Evolutionary conservation across 2,113 vertebrate species (phyloP).

Genomic region (Mus pahari): DNA sequence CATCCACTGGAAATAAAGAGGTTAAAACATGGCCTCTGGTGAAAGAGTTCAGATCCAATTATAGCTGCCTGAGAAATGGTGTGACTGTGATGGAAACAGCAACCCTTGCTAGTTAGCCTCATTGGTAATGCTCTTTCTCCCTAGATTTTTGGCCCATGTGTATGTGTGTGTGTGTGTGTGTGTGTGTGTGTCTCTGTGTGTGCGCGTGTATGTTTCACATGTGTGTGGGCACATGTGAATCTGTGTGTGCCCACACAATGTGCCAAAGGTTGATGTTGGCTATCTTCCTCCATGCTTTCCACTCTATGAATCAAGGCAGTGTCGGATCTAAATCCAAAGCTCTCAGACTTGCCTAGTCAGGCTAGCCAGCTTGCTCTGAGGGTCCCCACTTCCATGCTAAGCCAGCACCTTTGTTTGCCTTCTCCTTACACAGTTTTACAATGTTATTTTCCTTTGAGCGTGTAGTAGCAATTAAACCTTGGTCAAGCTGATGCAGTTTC

Average conservation of each 20-base stretch:
- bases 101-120: not conserved
- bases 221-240: too few species aligned
- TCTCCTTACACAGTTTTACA: not conserved
- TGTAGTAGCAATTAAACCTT: not conserved
- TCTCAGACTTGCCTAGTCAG: not conserved
- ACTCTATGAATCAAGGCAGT: not conserved
- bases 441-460: not conserved
- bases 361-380: too few species aligned
- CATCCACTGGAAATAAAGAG: not conserved
- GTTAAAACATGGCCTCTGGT: too few species aligned
- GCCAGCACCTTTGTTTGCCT: not conserved
- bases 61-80: not conserved
- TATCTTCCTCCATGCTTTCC: not conserved
- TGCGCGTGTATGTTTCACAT: not conserved
- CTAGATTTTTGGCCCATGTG: not conserved
- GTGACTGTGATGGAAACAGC: not conserved
- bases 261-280: not conserved
- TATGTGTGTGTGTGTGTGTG: not conserved
- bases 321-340: not conserved
- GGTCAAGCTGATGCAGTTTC: rapidly evolving
- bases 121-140: rapidly evolving
- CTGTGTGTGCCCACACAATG: not conserved
- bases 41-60: not conserved
- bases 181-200: not conserved
- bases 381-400: not conserved